A percentile compares a stretch with the other conserved stretches of the same genome.
Conservation (phyloP, 2,797 vertebrate species). For the Schizopygopsis pylzovi region DNA sequence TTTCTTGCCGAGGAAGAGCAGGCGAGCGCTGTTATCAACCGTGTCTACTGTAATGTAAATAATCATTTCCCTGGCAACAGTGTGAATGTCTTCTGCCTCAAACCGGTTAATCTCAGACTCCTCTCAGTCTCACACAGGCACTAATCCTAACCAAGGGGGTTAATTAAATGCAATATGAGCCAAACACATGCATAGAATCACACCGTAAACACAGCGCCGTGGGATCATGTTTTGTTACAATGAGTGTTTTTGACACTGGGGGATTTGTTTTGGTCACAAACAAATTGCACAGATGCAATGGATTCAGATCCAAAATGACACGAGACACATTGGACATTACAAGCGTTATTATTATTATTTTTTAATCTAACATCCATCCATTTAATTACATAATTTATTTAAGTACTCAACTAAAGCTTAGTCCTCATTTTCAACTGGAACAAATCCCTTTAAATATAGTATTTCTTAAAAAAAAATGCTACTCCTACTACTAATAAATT, state of each 20-base stretch:
- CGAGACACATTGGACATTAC: background rate
- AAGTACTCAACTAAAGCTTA: background rate
- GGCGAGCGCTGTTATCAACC: slow-evolving; percentile 51
- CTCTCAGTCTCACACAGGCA: slow-evolving; percentile 36
- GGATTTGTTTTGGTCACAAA: background rate
- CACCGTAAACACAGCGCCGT: background rate
- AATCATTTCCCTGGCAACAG: slow-evolving; percentile 55
- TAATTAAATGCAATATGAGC: slow-evolving; percentile 41
- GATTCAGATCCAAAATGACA: slow-evolving; percentile 6
- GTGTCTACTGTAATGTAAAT: slow-evolving; percentile 60
- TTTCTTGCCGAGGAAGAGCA: slow-evolving; percentile 24
- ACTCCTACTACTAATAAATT: no score
- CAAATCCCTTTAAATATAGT: background rate
- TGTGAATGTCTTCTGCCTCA: slow-evolving; percentile 42
- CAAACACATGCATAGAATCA: slow-evolving; percentile 22
- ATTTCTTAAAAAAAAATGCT: background rate
- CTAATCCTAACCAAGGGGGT: slow-evolving; percentile 38
- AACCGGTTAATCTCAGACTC: slow-evolving; percentile 41
- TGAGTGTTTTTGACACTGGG: slow-evolving; percentile 6
- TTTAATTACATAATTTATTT: slow-evolving; percentile 8
- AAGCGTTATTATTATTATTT: background rate
- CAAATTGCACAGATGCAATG: background rate
- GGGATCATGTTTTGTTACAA: slow-evolving; percentile 16
- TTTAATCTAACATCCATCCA: background rate
- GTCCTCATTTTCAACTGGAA: background rate